phyloP scores from a whole-genome alignment of 2,888 invertebrate genomes.

The Alcis repandata region DNA sequence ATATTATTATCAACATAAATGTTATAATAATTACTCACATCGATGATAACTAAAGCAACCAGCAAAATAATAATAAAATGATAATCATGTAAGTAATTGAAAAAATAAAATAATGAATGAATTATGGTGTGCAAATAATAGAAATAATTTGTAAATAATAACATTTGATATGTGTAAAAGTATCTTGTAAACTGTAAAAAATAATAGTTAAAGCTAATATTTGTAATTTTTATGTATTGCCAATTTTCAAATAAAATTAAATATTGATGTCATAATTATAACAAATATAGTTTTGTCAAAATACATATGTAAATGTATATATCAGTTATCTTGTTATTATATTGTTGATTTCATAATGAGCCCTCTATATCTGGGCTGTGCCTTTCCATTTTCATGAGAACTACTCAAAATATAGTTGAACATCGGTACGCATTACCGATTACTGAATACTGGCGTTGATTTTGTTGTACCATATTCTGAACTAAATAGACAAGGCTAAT shows the following conservation, averaged over 20 bases:
- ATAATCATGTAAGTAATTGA: conserved; percentile 50
- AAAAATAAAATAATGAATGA: conserved; percentile 63
- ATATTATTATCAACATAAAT: conserved; percentile 37
- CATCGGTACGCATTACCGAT: too few species aligned
- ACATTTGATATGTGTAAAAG: conserved; percentile 16
- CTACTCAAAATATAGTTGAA: too few species aligned
- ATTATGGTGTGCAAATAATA: conserved; percentile 80
- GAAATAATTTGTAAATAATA: conserved; percentile 57
- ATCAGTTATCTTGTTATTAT: too few species aligned
- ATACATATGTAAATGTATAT: too few species aligned
- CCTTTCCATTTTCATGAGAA: too few species aligned
- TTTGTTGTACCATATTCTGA: too few species aligned
- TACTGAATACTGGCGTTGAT: too few species aligned
- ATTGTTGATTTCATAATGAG: too few species aligned
- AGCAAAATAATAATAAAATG: conserved; percentile 69
- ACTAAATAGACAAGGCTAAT: too few species aligned
- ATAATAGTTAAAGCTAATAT: conserved; percentile 37
- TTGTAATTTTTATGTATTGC: conserved; percentile 13
- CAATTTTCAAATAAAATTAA: conserved; percentile 9
- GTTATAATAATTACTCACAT: conserved; percentile 45
- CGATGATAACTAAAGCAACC: conserved; percentile 69
- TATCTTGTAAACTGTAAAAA: conserved; percentile 33
- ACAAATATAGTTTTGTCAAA: too few species aligned
- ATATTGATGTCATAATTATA: neutral
- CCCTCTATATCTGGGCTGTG: too few species aligned